Evolutionary conservation across 2,888 invertebrate species (phyloP).

Genomic region (Drosophila imparisetae): DNA sequence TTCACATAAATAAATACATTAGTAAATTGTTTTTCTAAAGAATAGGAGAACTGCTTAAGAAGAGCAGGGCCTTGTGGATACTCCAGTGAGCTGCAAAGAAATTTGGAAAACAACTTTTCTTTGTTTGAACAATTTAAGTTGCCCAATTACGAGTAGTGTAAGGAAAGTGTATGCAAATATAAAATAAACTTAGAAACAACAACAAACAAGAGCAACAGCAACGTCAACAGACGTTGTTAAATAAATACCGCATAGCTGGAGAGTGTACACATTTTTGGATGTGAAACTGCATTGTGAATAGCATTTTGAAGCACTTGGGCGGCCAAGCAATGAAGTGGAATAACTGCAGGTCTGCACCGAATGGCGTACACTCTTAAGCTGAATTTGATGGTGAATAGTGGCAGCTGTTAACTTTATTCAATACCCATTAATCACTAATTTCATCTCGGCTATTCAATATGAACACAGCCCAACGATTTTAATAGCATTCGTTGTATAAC

Average conservation of each 20-base stretch:
- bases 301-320: slow-evolving; percentile 31
- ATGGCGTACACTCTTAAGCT: slow-evolving; percentile 14
- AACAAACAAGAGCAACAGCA: slow-evolving; percentile 34
- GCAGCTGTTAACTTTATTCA: not conserved
- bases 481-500: too few relatives aligned
- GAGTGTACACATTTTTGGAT: slow-evolving; percentile 40
- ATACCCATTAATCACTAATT: not conserved
- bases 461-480: not conserved
- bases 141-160: slow-evolving; percentile 53
- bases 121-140: slow-evolving; percentile 52
- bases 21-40: not conserved
- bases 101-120: slow-evolving; percentile 34
- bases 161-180: slow-evolving; percentile 54
- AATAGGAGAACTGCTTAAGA: not conserved
- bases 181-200: slow-evolving; percentile 44
- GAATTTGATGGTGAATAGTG: not conserved
- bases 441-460: not conserved
- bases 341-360: slow-evolving; percentile 9
- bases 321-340: slow-evolving; percentile 25
- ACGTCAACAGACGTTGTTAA: slow-evolving; percentile 53
- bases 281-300: slow-evolving; percentile 42
- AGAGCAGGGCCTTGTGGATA: not conserved
- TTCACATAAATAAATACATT: not conserved
- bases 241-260: slow-evolving; percentile 45
- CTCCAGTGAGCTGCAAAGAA: slow-evolving; percentile 15